Percentiles rank a stretch among this genome's conserved stretches.
phyloP scores from a whole-genome alignment of 2,797 vertebrate species.

The Scarus forsteni region DNA sequence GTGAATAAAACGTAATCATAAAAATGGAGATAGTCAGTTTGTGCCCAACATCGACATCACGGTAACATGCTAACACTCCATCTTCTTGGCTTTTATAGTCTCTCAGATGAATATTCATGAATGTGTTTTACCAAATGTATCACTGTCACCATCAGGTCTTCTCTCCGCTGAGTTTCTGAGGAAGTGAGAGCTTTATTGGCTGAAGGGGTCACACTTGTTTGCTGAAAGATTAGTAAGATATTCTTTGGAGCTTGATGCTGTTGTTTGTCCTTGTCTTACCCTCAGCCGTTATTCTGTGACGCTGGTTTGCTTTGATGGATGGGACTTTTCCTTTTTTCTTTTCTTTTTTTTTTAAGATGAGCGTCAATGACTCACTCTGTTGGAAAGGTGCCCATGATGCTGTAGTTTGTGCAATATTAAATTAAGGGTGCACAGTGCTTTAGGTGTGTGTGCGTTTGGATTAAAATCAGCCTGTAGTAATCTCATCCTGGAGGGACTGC shows the following conservation, averaged over 20 bases:
- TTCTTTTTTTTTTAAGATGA: slow-evolving; percentile 27
- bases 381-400: slow-evolving; percentile 64
- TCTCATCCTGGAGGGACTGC: slow-evolving; percentile 43
- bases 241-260: slow-evolving; percentile 49
- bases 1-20: too few species aligned
- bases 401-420: slow-evolving; percentile 62
- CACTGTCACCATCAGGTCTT: slow-evolving; percentile 53
- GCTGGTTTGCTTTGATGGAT: slow-evolving; percentile 53
- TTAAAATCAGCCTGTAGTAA: slow-evolving; percentile 45
- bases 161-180: slow-evolving; percentile 53
- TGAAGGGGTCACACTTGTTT: slow-evolving; percentile 67
- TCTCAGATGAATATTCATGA: slow-evolving; percentile 42
- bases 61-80: background rate
- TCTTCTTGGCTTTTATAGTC: slow-evolving; percentile 17
- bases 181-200: slow-evolving; percentile 72
- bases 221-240: slow-evolving; percentile 68
- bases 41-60: too few species aligned
- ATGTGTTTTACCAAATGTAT: slow-evolving; percentile 48
- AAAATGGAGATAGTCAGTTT: too few species aligned
- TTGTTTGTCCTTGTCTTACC: slow-evolving; percentile 69
- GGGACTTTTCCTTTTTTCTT: slow-evolving; percentile 15
- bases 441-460: slow-evolving; percentile 31
- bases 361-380: slow-evolving; percentile 57
- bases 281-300: slow-evolving; percentile 18
- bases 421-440: slow-evolving; percentile 47